Base-by-base conservation (phyloP, 2,888 invertebrate genomes). In the Sinopyrophorus schimmeli region DNA sequence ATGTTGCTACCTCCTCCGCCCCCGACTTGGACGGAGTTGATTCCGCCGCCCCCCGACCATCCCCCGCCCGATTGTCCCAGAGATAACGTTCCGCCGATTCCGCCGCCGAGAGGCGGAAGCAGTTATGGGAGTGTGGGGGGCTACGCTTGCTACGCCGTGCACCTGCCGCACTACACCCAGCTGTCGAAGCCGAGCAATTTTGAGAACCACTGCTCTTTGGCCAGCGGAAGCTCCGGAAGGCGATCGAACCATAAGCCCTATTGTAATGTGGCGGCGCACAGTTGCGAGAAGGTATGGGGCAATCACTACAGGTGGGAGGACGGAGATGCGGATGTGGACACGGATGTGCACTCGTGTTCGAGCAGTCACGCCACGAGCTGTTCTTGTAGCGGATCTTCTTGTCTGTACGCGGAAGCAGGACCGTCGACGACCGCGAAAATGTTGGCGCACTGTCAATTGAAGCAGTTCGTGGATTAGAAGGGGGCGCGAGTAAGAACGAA, bases 341-440 rank as follows among this genome's bases (percentile, higher is more conserved):
- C 76, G 38, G 75, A 74, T 48, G 65, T 71, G 58, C 72, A 74
- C 57, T 71, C 79, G 66, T 72, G 78, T 73, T 56, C 75, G 65
- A 65, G 74, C 51, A 74, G 74, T 54, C 75, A 75, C 59, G 81
- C 81, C 59, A 81, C 44, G 5, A 44, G 81, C 1, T 76, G 76
- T 40, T 82, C 81, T 66, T 82, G 82, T 69, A 80, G 81, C 64
- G 82, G 82, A 61, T 80, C 81, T 9, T 80, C 80, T 28, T 81
- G 81, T 59, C 68, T 81, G 39, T 82, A 82, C 60, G 81, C 80
- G 1, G 82, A 82, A 67, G 79, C 80, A 15, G 78, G 77, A 27
- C 71, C 72, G 9, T 69, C 71, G 20, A 63, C 47, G 38, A 65
- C 65, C 31, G 57, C 59, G 5, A 50, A 63, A 32, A 57, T 65